Evolutionary conservation across 2,888 invertebrate species (phyloP).

Genomic region (Amblyjoppa fuscipennis): DNA sequence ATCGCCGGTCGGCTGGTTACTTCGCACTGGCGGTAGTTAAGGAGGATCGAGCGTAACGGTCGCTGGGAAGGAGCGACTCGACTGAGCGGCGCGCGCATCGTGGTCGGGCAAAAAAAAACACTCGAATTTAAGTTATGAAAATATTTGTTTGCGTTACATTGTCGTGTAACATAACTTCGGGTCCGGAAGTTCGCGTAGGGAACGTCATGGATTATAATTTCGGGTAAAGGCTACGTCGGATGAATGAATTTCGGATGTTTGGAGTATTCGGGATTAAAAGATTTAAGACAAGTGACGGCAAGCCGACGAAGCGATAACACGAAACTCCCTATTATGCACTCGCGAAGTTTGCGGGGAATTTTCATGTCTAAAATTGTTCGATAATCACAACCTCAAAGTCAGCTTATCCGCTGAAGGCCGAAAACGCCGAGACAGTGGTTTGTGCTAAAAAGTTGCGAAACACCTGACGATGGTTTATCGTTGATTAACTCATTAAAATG

Average conservation of each 20-base stretch:
- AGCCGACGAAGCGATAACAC: no score
- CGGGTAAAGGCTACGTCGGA: no score
- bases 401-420: not conserved
- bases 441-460: not conserved
- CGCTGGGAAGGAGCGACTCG: no score
- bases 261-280: no score
- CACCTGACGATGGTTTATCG: constrained; percentile 32
- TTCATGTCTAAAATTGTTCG: constrained; percentile 31
- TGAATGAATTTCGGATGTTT: no score
- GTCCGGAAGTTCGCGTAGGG: no score
- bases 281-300: no score
- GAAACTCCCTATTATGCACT: not conserved
- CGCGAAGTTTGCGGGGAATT: constrained; percentile 25
- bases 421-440: not conserved
- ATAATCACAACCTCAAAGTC: constrained; percentile 36
- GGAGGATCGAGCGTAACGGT: not conserved
- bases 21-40: constrained; percentile 2
- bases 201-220: no score
- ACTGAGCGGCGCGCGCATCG: no score
- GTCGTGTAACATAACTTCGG: not conserved
- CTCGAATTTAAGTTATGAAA: not conserved
- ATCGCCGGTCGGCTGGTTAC: constrained; percentile 1
- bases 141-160: not conserved
- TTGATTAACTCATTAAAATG: constrained; percentile 41
- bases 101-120: not conserved